Evolutionary conservation across 2,797 vertebrate genomes (phyloP).

Genomic region (Micropoecilia bifurca): DNA sequence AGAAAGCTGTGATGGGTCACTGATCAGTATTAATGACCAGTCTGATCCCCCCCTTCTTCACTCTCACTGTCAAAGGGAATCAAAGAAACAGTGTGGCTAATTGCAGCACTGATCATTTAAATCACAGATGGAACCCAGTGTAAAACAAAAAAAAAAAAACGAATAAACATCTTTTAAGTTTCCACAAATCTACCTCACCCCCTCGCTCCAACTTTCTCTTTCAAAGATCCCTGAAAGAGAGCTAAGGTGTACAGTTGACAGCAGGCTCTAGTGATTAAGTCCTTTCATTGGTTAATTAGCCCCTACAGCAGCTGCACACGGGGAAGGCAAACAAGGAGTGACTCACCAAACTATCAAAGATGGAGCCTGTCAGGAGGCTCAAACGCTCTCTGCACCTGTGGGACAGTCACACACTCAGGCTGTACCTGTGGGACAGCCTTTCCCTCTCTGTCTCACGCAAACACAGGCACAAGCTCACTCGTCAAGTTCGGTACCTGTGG

Average conservation of each 20-base stretch:
- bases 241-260: slow-evolving; percentile 73
- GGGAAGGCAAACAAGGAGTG: slow-evolving; percentile 80
- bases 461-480: slow-evolving; percentile 33
- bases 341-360: slow-evolving; percentile 78
- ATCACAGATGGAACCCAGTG: slow-evolving; percentile 22
- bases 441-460: slow-evolving; percentile 40
- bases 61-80: slow-evolving; percentile 6
- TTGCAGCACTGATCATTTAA: slow-evolving; percentile 22
- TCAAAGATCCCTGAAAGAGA: slow-evolving; percentile 68
- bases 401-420: slow-evolving; percentile 67
- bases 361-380: slow-evolving; percentile 76
- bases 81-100: slow-evolving; percentile 15
- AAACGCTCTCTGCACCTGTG: slow-evolving; percentile 73
- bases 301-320: slow-evolving; percentile 81
- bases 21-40: slow-evolving; percentile 73
- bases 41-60: slow-evolving; percentile 22
- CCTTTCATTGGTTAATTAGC: slow-evolving; percentile 85
- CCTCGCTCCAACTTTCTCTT: slow-evolving; percentile 28
- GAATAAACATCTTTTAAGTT: slow-evolving; percentile 56
- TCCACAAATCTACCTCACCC: slow-evolving; percentile 12
- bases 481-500: slow-evolving; percentile 62
- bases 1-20: slow-evolving; percentile 64
- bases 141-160: slow-evolving; percentile 13
- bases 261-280: slow-evolving; percentile 79
- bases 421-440: slow-evolving; percentile 66